A percentile compares a stretch with the other conserved stretches of the same genome.
phyloP scores from a whole-genome alignment of 2,113 vertebrate species.

The Mirza zaza region DNA sequence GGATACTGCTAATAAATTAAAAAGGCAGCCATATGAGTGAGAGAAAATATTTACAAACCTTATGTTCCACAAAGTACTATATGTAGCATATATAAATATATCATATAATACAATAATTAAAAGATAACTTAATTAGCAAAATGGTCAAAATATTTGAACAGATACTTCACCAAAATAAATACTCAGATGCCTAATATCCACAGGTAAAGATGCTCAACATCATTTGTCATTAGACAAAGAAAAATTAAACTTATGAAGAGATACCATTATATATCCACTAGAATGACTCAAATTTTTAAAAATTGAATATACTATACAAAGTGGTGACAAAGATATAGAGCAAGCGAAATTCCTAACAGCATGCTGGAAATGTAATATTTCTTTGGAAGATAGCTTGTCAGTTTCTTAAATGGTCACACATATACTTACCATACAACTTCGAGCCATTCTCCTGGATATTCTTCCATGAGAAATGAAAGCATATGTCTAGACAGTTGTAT shows the following conservation, averaged over 20 bases:
- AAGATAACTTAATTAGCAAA: not conserved
- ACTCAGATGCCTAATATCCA: not conserved
- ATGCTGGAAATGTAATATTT: not conserved
- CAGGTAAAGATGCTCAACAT: not conserved
- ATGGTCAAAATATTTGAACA: not conserved
- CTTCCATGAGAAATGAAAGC: not conserved
- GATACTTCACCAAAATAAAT: not conserved
- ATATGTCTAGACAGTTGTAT: not conserved
- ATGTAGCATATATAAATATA: not conserved
- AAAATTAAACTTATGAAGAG: not conserved
- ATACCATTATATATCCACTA: not conserved
- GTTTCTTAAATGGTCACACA: not conserved
- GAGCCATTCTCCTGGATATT: not conserved
- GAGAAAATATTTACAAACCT: not conserved
- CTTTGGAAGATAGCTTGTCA: not conserved
- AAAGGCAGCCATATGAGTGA: not conserved
- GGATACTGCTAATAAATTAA: not conserved
- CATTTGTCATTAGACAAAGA: not conserved
- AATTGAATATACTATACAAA: not conserved
- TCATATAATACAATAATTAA: not conserved
- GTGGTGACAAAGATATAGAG: not conserved
- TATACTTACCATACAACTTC: not conserved
- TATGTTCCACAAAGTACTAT: not conserved
- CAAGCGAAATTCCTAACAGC: not conserved
- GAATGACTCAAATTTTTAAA: not conserved